phyloP scores from a whole-genome alignment of 1,140 invertebrate genomes.

The Plectrocnemia conspersa region DNA sequence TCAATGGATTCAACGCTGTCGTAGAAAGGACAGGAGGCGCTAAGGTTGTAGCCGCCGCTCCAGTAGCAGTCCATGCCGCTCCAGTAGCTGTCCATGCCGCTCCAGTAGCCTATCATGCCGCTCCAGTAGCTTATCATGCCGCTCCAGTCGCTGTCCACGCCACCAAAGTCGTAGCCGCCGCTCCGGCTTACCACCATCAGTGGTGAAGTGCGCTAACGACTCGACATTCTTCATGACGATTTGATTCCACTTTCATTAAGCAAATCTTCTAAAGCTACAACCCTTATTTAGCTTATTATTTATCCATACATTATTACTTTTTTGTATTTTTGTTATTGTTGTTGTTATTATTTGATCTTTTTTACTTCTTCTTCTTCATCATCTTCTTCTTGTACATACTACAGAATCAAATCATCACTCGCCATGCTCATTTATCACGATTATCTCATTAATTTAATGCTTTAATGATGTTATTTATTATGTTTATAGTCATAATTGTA shows the following conservation, averaged over 20 bases:
- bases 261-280: neutral
- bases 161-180: conserved; percentile 39
- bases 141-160: conserved; percentile 37
- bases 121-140: conserved; percentile 37
- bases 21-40: conserved; percentile 53
- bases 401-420: conserved; percentile 13
- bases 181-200: conserved; percentile 36
- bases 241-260: conserved; percentile 20
- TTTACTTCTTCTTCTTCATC: neutral
- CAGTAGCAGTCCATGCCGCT: conserved; percentile 39
- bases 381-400: neutral
- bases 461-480: conserved; percentile 35
- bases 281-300: neutral
- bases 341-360: neutral
- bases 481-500: conserved; percentile 34
- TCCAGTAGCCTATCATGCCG: conserved; percentile 37
- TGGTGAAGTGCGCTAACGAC: conserved; percentile 36
- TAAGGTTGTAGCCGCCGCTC: conserved; percentile 41
- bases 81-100: conserved; percentile 37
- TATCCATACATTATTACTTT: conserved; percentile 1
- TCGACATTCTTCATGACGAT: conserved; percentile 13
- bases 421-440: conserved; percentile 18
- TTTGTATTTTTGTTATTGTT: neutral
- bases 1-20: conserved; percentile 53
- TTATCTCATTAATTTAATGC: conserved; percentile 24